Base-by-base conservation (phyloP, 2,888 invertebrate species). In the Lithophane semibrunnea region DNA sequence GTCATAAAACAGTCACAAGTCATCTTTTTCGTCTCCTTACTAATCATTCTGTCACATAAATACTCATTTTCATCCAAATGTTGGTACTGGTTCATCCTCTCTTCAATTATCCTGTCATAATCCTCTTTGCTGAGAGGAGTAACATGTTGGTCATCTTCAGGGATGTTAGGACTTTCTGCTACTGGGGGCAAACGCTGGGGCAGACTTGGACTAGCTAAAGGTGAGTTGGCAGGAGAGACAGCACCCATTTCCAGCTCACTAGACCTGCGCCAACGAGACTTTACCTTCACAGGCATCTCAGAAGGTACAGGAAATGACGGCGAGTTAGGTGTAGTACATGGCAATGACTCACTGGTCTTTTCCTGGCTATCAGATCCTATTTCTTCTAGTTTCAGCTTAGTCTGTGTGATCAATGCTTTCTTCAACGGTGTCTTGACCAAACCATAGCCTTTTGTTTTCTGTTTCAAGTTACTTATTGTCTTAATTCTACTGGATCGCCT, bases 1-100 rank as follows among this genome's bases (percentile, higher is more conserved):
- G 98, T 98, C 86, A 99, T 97, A 91, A 98, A 98, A 94, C 99
- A 99, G 94, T 99, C 99, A 94, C 99, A 99, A 52, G 98, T 97
- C 99, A 99, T 99, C 88, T 98, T 98, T 88, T 98, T 98, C 0
- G 99, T 98, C 93, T 99, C 99, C 92, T 98, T 99, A 94, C 98
- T 99, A 79, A 98, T 97, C 93, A 98, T 98, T 93, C 99, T 97
- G 87, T 99, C 99, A 92, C 97, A 97, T 80, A 98, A 97, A 95
- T 99, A 99, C 83, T 98, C 97, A 96, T 99, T 99, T 92, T 99
- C 99, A 73, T 97, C 97, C 69, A 99, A 97, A 88, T 98, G 97
- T 81, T 98, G 97, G 94, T 98, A 99, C 89, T 98, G 98, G 80
- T 98, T 98, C 85, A 98, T 97, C 86, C 97, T 95, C 13, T 95